A percentile compares a stretch with the other conserved stretches of the same genome.
These are phyloP conservation scores for Hexactinellida sp. DNA, from an alignment of 37 sponge, comb jelly and placozoan species.

Conservation along the genomic window DNA sequence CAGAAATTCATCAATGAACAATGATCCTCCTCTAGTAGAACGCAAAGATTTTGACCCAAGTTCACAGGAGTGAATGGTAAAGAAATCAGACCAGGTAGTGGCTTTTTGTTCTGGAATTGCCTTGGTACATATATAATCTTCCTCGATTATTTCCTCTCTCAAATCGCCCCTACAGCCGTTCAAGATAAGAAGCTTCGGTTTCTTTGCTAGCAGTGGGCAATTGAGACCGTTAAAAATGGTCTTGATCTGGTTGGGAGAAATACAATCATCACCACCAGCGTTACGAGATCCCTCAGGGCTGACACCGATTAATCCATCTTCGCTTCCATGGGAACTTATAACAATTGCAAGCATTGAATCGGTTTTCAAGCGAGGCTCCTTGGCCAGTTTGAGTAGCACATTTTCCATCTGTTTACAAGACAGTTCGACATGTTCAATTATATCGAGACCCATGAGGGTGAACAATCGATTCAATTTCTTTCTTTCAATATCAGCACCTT, in stretches of 20 bases:
- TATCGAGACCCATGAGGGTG: background rate
- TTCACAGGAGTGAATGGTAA: background rate
- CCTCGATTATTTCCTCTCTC: background rate
- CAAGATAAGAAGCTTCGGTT: background rate
- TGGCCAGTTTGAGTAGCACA: background rate
- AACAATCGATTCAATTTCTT: background rate
- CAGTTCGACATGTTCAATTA: background rate
- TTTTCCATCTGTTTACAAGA: background rate
- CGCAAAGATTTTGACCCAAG: background rate
- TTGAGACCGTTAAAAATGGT: background rate
- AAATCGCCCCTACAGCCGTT: background rate
- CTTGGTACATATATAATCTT: background rate
- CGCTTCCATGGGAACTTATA: slow-evolving; percentile 10
- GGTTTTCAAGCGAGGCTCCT: background rate
- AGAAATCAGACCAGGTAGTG: slow-evolving; percentile 9
- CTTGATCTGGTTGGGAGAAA: background rate
- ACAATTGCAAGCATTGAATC: background rate
- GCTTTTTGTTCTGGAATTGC: background rate
- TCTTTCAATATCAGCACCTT: background rate
- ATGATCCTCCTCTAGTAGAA: background rate
- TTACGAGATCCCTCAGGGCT: background rate
- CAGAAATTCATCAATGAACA: background rate
- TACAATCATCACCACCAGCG: background rate
- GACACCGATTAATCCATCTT: background rate
- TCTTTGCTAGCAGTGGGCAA: background rate